phyloP scores from a whole-genome alignment of 2,113 vertebrate species.

The Ceyx margarethae region DNA sequence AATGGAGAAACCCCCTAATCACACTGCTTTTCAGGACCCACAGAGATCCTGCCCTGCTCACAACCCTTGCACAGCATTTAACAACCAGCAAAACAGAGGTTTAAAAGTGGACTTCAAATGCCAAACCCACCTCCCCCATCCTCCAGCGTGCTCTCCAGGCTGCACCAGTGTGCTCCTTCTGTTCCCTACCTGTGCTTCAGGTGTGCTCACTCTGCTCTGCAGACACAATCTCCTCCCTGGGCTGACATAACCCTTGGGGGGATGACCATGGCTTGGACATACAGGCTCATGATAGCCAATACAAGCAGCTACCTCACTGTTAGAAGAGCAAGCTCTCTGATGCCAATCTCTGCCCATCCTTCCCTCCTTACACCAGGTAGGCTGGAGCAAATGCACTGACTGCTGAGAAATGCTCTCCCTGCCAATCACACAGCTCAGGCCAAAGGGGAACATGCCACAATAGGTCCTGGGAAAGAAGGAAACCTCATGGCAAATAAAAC shows the following conservation, averaged over 20 bases:
- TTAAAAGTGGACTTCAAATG: background rate
- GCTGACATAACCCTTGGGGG: background rate
- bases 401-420: fast-evolving
- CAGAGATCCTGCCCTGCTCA: background rate
- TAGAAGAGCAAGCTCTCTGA: background rate
- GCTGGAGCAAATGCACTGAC: background rate
- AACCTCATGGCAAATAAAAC: background rate
- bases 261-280: fast-evolving
- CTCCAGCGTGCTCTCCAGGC: background rate
- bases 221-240: fast-evolving
- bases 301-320: background rate
- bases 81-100: background rate
- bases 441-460: fast-evolving
- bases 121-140: background rate
- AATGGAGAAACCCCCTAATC: background rate
- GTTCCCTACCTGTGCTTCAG: background rate
- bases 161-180: background rate
- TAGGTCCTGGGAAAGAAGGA: background rate
- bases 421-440: background rate
- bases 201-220: background rate
- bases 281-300: fast-evolving
- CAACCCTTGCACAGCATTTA: background rate
- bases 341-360: background rate
- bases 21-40: fast-evolving
- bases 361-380: background rate